Evolutionary conservation across 2,797 vertebrate species (phyloP), one percentile per base, ranked within the genome.

Genomic region (Cyprinodon diabolis): DNA sequence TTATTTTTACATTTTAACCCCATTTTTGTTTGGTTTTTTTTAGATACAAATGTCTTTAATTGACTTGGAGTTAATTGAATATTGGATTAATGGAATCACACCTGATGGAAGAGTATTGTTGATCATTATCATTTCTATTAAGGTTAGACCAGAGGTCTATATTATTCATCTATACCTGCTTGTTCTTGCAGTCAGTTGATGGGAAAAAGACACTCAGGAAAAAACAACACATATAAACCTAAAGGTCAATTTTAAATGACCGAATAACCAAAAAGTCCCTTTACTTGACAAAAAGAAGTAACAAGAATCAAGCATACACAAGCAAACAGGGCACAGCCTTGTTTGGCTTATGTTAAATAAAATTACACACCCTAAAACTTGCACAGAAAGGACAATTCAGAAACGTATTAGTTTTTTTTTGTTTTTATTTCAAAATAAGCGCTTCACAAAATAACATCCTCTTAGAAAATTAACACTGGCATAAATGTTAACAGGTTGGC

Each of bases 401-500:
- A 13, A 69, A 54, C 35, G 4, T 19, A n/a, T 35, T 23, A 55
- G 11, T 12, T n/a, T 17, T 45, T 45, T 55, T 69, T 45, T 23
- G 11, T 54, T 37, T 19, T 52, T 76, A 57, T 43, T 65, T 68
- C 1, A 57, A n/a, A 3, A 21, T 70, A 77, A 76, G 75, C 12
- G 6, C 51, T 58, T 54, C 74, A 75, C 54, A 76, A 66, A 77
- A 62, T 19, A 54, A 37, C 71, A 76, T 66, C 63, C 1, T 74
- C 55, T 4, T 75, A 25, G 30, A 54, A 47, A 69, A 51, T 63
- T 69, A 40, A 66, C 71, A 72, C 79, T 81, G 78, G 55, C 23
- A 71, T 17, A 19, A n/a, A 11, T 45, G 37, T 12, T 69, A 48
- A 73, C 62, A 49, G 40, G 35, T 11, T 72, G n/a, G 10, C 54